Evolutionary conservation across 1,140 invertebrate species (phyloP), one percentile per base, ranked within the genome.

Genomic region (Lucilia sericata): DNA sequence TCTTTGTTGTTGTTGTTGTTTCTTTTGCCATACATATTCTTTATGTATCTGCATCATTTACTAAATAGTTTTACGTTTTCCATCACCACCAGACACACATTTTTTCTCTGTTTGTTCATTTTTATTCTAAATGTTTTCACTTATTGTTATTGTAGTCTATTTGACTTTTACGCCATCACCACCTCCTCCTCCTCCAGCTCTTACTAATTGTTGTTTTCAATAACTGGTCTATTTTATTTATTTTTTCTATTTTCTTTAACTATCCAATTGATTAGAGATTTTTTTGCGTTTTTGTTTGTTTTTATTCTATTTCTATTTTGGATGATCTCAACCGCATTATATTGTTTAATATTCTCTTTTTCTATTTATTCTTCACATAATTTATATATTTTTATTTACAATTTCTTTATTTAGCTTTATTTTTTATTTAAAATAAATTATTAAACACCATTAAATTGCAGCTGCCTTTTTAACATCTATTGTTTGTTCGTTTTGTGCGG

Each of bases 11-110:
- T 60, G 51, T 60, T 60, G 5, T 60, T 60, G 8, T 8, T 60
- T 60, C n/a, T 60, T 30, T 30, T 3, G 25, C 55, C 55, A 70
- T 70, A 30, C 25, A 30, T 30, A 30, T 30, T 30, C 25, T 30
- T 21, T n/a, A 70, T 55, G 51, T 55, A 21, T 70, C 10, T 70
- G n/a, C 12, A 21, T 70, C 65, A 70, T 70, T 70, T 70, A 14
- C n/a, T 7, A 70, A 25, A 21, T 70, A 70, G 65, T 70, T 70
- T 70, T 70, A 70, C 65, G 21, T 70, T 70, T 70, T 21, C 19
- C 65, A 70, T 70, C n/a, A 25, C 65, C 25, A 30, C 25, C 25
- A 30, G 25, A 30, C 25, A 30, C 25, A 70, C 17, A 21, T 25
- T 70, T 9, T 21, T 55, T 30, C 25, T 2, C 25, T 30, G 25